These are phyloP conservation scores for Branchellion lobata DNA, from an alignment of 2,888 invertebrate genomes.

Conservation along the genomic window DNA sequence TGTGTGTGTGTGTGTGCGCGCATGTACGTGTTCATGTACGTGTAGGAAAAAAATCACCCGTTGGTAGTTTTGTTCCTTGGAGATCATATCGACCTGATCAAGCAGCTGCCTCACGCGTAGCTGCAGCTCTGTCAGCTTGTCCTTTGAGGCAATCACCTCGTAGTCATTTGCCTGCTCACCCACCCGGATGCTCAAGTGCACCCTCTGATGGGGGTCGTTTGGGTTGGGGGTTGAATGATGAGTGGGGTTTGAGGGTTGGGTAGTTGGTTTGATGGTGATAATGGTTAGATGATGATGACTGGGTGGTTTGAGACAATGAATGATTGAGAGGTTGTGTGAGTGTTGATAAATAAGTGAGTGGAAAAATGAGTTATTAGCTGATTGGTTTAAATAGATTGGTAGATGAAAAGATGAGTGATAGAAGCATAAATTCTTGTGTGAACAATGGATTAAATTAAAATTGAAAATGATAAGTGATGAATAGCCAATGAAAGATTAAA, in stretches of 20 bases:
- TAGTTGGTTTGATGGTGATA: too few species aligned
- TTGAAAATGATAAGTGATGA: too few species aligned
- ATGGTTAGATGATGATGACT: too few species aligned
- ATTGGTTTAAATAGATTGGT: too few species aligned
- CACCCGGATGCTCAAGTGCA: slow-evolving; percentile 97
- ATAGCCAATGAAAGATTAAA: too few species aligned
- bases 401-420: too few species aligned
- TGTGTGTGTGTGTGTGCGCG: too few species aligned
- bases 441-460: too few species aligned
- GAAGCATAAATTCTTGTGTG: too few species aligned
- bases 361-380: too few species aligned
- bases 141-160: slow-evolving; percentile 93
- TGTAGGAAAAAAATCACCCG: slow-evolving; percentile 45
- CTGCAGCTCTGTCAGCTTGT: slow-evolving; percentile 92
- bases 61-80: slow-evolving; percentile 53
- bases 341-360: not conserved
- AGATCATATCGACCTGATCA: slow-evolving; percentile 91
- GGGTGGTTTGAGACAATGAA: not conserved
- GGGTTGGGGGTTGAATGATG: not conserved
- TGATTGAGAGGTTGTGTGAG: not conserved
- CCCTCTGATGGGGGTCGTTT: slow-evolving; percentile 67
- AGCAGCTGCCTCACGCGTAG: slow-evolving; percentile 88
- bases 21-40: too few species aligned
- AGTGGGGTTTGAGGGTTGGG: too few species aligned
- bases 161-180: slow-evolving; percentile 99